Conservation (phyloP, 2,888 invertebrate species). For the Leptodirus hochenwartii region DNA sequence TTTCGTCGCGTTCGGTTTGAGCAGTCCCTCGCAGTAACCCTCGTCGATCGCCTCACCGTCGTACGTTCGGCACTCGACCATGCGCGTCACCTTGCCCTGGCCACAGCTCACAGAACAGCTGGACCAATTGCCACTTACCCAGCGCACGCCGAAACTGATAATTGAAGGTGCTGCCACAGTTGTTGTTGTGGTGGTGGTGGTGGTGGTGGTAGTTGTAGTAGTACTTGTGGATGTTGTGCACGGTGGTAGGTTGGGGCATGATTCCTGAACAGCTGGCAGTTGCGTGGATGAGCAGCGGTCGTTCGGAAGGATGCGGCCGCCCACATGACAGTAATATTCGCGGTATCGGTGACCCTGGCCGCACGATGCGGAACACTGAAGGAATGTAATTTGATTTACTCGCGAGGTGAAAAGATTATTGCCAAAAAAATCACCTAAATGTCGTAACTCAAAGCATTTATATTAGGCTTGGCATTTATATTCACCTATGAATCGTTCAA, state of each 20-base stretch:
- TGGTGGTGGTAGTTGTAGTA: no score
- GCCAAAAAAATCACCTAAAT: no score
- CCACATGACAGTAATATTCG: slow-evolving; percentile 34
- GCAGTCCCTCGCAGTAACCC: slow-evolving; percentile 16
- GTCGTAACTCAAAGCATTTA: no score
- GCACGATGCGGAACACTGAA: slow-evolving; percentile 47
- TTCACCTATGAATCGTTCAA: no score
- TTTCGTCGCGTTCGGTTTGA: slow-evolving; percentile 16
- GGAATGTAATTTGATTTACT: slow-evolving; percentile 12
- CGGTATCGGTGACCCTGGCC: slow-evolving; percentile 31
- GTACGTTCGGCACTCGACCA: slow-evolving; percentile 24
- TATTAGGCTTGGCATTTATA: no score
- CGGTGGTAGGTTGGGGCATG: slow-evolving; percentile 24
- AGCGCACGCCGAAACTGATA: no score
- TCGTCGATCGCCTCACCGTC: slow-evolving; percentile 19
- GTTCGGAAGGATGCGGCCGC: slow-evolving; percentile 27
- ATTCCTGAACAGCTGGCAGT: slow-evolving; percentile 21
- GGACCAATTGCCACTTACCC: slow-evolving; percentile 35
- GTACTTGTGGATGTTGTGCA: neutral
- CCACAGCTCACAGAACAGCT: slow-evolving; percentile 32
- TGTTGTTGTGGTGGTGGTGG: no score
- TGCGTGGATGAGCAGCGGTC: slow-evolving; percentile 24
- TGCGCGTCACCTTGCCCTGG: slow-evolving; percentile 26
- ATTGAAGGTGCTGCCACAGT: slow-evolving; percentile 19
- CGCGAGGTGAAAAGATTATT: no score